Conservation (phyloP, 2,888 invertebrate genomes). For the Morpho achilles region DNA sequence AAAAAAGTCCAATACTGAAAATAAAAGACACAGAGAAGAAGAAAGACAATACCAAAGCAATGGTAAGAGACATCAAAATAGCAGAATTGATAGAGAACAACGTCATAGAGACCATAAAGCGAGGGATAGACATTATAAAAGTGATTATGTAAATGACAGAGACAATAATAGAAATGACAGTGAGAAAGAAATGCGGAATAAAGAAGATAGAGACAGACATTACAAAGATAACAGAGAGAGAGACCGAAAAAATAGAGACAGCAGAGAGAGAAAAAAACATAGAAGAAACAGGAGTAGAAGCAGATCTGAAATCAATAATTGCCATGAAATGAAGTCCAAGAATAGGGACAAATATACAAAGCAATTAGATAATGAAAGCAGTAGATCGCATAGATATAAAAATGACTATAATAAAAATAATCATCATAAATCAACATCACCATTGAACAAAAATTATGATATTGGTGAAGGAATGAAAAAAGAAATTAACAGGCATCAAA, state of each 20-base stretch:
- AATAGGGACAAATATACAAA: conserved; percentile 12
- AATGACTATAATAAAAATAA: conserved; percentile 18
- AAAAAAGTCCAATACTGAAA: conserved; percentile 27
- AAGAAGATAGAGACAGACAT: conserved; percentile 16
- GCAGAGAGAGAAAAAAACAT: conserved; percentile 4
- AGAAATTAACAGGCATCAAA: conserved; percentile 17
- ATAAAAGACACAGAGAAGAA: conserved; percentile 23
- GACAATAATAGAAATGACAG: conserved; percentile 8
- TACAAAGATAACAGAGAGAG: conserved; percentile 23
- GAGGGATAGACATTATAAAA: conserved; percentile 21
- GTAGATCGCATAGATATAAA: conserved; percentile 25
- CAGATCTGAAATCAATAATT: conserved; percentile 23
- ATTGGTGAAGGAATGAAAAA: conserved; percentile 18
- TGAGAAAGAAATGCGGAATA: conserved; percentile 8
- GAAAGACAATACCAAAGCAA: conserved; percentile 35
- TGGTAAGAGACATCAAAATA: conserved; percentile 43
- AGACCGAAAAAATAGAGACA: conserved; percentile 10
- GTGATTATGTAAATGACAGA: conserved; percentile 19
- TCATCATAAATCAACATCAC: conserved; percentile 21
- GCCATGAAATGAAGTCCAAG: conserved; percentile 17
- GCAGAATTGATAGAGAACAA: conserved; percentile 40
- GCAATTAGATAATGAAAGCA: conserved; percentile 15
- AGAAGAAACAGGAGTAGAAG: conserved; percentile 24
- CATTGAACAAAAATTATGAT: conserved; percentile 26
- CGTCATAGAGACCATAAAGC: conserved; percentile 40